Evolutionary conservation across 2,888 invertebrate genomes (phyloP).

Genomic region (Drosophila meridionalis): DNA sequence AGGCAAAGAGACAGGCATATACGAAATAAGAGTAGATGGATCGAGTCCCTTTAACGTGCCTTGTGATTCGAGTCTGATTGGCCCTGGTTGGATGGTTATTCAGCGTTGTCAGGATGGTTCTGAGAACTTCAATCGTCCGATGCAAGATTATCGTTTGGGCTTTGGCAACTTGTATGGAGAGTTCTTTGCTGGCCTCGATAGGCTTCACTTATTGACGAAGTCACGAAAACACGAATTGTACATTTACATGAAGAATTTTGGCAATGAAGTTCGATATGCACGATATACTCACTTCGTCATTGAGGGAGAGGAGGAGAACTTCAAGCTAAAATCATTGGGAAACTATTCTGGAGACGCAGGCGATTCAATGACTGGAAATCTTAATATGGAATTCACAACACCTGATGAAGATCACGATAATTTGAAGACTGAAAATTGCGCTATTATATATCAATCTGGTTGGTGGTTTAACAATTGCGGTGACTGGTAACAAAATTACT

Average conservation of each 20-base stretch:
- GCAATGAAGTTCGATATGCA: background rate
- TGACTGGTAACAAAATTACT: background rate
- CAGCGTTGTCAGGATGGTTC: too few species aligned
- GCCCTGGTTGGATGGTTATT: too few species aligned
- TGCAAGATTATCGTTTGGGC: background rate
- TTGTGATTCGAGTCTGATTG: too few species aligned
- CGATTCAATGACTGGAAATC: background rate
- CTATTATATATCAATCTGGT: background rate
- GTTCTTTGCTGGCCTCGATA: background rate
- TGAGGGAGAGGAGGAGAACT: background rate
- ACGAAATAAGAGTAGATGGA: too few species aligned
- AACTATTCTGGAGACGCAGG: background rate
- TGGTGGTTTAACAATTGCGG: background rate
- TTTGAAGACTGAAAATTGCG: background rate
- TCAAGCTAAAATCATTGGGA: background rate
- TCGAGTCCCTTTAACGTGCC: too few species aligned
- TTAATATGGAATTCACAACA: background rate
- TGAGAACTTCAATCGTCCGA: too few species aligned
- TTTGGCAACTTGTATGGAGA: background rate
- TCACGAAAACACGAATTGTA: background rate
- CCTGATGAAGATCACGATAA: background rate
- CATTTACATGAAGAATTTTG: background rate
- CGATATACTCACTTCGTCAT: background rate
- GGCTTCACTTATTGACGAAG: background rate
- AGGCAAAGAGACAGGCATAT: too few species aligned